Evolutionary conservation across 2,113 vertebrate genomes (phyloP).

Genomic region (Casuarius casuarius): DNA sequence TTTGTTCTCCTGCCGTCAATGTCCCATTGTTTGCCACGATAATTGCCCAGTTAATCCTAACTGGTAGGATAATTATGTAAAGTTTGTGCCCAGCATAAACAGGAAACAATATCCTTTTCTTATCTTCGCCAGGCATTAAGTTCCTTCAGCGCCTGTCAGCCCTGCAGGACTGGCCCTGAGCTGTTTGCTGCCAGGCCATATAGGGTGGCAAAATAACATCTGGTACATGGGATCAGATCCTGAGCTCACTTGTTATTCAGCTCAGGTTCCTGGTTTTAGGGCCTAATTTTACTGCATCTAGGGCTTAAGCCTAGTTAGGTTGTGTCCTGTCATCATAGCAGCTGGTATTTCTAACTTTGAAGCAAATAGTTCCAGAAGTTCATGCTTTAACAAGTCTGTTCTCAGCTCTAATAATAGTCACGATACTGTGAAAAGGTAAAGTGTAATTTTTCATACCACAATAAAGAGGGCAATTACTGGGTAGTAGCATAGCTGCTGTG

Average conservation of each 20-base stretch:
- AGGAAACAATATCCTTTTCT: constrained; percentile 23
- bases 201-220: neutral
- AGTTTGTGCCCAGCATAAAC: constrained; percentile 25
- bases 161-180: neutral
- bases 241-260: neutral
- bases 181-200: neutral
- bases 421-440: neutral
- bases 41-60: constrained; percentile 11
- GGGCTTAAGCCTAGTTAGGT: neutral
- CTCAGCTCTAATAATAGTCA: neutral
- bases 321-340: neutral
- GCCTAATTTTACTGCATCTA: neutral
- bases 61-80: neutral
- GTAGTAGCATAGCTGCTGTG: neutral
- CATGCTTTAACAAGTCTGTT: neutral
- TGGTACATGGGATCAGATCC: neutral
- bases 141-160: neutral
- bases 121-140: neutral
- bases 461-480: neutral
- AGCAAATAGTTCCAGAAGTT: neutral
- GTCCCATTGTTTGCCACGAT: constrained; percentile 18
- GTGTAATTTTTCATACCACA: neutral
- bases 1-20: constrained; percentile 51
- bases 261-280: neutral
- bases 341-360: neutral